A percentile compares a stretch with the other conserved stretches of the same genome.
Conservation (phyloP, 2,888 invertebrate species). For the Xestia xanthographa region DNA sequence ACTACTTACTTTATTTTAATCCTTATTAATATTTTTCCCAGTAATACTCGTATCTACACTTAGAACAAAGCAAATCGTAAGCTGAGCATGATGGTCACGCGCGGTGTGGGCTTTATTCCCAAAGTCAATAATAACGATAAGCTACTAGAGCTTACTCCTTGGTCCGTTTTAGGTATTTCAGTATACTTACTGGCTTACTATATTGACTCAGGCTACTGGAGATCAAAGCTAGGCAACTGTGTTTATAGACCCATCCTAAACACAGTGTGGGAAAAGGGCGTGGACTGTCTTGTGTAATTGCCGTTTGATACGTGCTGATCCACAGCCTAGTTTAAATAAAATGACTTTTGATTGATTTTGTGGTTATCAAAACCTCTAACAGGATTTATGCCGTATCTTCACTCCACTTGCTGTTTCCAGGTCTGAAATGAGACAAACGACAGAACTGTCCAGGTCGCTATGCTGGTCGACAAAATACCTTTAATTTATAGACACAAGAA, state of each 20-base stretch:
- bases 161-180: background rate
- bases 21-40: background rate
- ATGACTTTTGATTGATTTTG: background rate
- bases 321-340: background rate
- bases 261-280: background rate
- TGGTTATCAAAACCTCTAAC: no score
- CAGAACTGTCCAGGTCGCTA: background rate
- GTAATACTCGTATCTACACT: background rate
- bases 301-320: background rate
- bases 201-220: background rate
- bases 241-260: background rate
- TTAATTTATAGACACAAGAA: background rate
- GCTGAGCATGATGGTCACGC: conserved; percentile 20
- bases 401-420: background rate
- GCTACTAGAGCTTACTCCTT: background rate
- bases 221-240: background rate
- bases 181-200: background rate
- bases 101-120: conserved; percentile 2
- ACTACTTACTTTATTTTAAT: background rate
- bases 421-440: background rate
- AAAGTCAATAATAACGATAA: background rate
- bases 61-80: conserved; percentile 17
- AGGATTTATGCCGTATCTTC: background rate
- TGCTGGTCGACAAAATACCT: background rate
- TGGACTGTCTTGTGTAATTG: background rate